A percentile compares a stretch with the other conserved stretches of the same genome.
Conservation (phyloP, 2,888 invertebrate species). For the Luffia ferchaultella region DNA sequence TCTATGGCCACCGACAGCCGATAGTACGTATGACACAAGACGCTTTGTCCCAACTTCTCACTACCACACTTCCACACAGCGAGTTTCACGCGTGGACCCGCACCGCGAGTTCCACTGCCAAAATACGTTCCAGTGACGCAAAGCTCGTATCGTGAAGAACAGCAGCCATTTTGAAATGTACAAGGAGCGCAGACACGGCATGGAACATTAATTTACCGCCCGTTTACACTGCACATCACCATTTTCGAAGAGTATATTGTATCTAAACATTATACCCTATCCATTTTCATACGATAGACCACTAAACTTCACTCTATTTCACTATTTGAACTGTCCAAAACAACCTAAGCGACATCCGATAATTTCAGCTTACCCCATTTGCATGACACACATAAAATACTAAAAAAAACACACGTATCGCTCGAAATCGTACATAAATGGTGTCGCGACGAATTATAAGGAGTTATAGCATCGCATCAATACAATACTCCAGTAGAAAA, state of each 20-base stretch:
- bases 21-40: conserved; percentile 64
- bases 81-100: not conserved
- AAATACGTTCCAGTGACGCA: conserved; percentile 65
- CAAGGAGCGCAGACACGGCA: conserved; percentile 65
- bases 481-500: conserved; percentile 65
- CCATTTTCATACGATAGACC: conserved; percentile 52
- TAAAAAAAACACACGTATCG: conserved; percentile 63
- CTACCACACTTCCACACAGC: not conserved
- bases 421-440: conserved; percentile 61
- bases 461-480: conserved; percentile 60
- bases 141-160: conserved; percentile 68
- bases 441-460: conserved; percentile 54
- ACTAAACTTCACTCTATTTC: conserved; percentile 57
- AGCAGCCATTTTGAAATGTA: conserved; percentile 70
- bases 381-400: conserved; percentile 77
- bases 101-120: not conserved
- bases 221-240: conserved; percentile 32
- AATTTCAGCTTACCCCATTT: conserved; percentile 75
- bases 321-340: conserved; percentile 63
- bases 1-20: conserved; percentile 61
- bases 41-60: not conserved
- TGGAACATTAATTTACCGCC: conserved; percentile 59
- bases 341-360: conserved; percentile 67
- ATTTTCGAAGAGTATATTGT: conserved; percentile 31
- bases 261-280: conserved; percentile 47